Evolutionary conservation across 2,888 invertebrate species (phyloP).

Genomic region (Hypena proboscidalis): DNA sequence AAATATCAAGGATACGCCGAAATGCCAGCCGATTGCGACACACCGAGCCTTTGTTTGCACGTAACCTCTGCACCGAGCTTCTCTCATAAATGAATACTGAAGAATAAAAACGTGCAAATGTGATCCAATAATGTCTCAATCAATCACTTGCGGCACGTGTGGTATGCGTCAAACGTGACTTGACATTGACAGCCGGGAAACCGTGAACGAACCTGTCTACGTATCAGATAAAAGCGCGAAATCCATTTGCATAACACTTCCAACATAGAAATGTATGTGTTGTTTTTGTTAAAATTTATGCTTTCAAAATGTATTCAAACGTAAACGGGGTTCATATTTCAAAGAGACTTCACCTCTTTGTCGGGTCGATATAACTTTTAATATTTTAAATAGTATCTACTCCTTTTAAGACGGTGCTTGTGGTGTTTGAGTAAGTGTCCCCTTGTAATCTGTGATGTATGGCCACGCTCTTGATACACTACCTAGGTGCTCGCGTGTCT

Average conservation of each 20-base stretch:
- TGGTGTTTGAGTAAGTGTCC: conserved; percentile 55
- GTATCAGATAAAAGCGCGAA: conserved; percentile 12
- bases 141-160: conserved; percentile 28
- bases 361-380: conserved; percentile 36
- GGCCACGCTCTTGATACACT: conserved; percentile 43
- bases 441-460: conserved; percentile 55
- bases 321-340: conserved; percentile 42
- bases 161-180: conserved; percentile 40
- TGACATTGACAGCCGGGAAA: conserved; percentile 31
- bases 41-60: conserved; percentile 62
- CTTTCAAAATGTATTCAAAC: conserved; percentile 26
- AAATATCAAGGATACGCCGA: conserved; percentile 83
- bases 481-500: conserved; percentile 29
- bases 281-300: conserved; percentile 21
- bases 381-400: conserved; percentile 48
- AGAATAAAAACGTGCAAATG: conserved; percentile 41
- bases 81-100: conserved; percentile 39
- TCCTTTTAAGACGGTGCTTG: conserved; percentile 48
- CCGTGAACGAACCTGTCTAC: conserved; percentile 15
- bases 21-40: conserved; percentile 78
- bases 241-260: conserved; percentile 24
- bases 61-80: conserved; percentile 52
- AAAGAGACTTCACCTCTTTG: conserved; percentile 35
- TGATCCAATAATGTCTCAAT: conserved; percentile 47
- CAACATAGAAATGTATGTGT: conserved; percentile 14